These are phyloP conservation scores for Rhorus exstirpatorius DNA, from an alignment of 2,888 invertebrate genomes.

Conservation along the genomic window DNA sequence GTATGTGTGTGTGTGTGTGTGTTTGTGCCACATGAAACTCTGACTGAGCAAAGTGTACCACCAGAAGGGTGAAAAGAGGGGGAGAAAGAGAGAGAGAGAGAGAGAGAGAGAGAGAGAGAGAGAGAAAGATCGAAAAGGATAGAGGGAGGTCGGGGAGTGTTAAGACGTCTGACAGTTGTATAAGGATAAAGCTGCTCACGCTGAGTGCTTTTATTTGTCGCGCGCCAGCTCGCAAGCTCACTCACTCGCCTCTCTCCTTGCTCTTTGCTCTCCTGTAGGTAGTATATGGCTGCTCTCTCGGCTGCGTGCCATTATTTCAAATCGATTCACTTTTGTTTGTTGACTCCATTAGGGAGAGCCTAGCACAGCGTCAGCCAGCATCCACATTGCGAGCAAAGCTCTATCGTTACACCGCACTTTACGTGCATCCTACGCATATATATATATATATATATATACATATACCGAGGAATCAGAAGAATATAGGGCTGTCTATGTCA, in stretches of 20 bases:
- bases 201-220: conserved; percentile 85
- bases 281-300: conserved; percentile 68
- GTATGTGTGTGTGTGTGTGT: no score
- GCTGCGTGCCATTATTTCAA: conserved; percentile 83
- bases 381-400: conserved; percentile 68
- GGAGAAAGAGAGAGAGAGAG: conserved; percentile 17
- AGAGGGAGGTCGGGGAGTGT: conserved; percentile 74
- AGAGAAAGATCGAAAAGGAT: conserved; percentile 22
- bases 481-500: no score
- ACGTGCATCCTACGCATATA: conserved; percentile 40
- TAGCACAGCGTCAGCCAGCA: conserved; percentile 56
- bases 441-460: no score
- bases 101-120: conserved; percentile 32
- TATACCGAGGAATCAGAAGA: no score
- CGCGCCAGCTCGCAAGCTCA: conserved; percentile 74
- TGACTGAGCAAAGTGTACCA: conserved; percentile 72
- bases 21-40: conserved; percentile 69
- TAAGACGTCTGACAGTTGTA: conserved; percentile 84
- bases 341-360: conserved; percentile 82
- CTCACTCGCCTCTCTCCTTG: conserved; percentile 55
- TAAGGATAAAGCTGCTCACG: conserved; percentile 84
- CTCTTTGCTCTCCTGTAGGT: conserved; percentile 19
- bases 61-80: conserved; percentile 3
- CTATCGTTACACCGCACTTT: conserved; percentile 62
- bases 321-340: conserved; percentile 85